Evolutionary conservation across 92 coral and sea anemone genomes (phyloP).

Genomic region (Diadumene lineata): DNA sequence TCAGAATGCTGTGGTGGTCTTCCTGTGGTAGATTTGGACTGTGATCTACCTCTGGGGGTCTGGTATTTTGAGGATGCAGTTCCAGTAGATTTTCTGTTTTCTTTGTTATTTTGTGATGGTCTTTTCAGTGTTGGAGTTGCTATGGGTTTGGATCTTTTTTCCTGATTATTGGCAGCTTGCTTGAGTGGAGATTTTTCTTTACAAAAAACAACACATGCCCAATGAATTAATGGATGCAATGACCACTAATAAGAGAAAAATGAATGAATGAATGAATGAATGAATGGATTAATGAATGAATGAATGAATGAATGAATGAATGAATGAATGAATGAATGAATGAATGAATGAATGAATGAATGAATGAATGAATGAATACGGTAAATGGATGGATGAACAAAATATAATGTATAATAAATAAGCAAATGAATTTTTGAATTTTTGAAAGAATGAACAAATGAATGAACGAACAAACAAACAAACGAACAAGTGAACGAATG

Average conservation of each 20-base stretch:
- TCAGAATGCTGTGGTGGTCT: neutral
- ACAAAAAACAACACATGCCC: neutral
- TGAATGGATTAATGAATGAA: too few relatives aligned
- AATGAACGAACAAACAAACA: too few relatives aligned
- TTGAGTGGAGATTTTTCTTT: neutral
- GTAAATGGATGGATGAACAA: too few relatives aligned
- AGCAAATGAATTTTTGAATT: too few relatives aligned
- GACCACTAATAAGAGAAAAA: neutral
- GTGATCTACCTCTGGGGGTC: slow-evolving; percentile 30
- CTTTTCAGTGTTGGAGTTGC: neutral
- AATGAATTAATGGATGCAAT: neutral
- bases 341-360: too few relatives aligned
- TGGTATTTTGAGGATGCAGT: neutral
- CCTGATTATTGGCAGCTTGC: neutral
- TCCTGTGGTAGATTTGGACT: slow-evolving; percentile 13
- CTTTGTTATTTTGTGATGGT: neutral
- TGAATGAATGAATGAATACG: too few relatives aligned
- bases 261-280: neutral
- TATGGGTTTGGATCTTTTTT: neutral
- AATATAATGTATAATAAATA: too few relatives aligned
- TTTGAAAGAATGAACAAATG: too few relatives aligned
- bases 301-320: too few relatives aligned
- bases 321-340: too few relatives aligned
- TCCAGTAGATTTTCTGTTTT: neutral
- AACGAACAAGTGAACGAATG: too few relatives aligned